Percentiles rank a stretch among this genome's conserved stretches.
phyloP scores from a whole-genome alignment of 2,797 vertebrate species.

The Rhinella marina region DNA sequence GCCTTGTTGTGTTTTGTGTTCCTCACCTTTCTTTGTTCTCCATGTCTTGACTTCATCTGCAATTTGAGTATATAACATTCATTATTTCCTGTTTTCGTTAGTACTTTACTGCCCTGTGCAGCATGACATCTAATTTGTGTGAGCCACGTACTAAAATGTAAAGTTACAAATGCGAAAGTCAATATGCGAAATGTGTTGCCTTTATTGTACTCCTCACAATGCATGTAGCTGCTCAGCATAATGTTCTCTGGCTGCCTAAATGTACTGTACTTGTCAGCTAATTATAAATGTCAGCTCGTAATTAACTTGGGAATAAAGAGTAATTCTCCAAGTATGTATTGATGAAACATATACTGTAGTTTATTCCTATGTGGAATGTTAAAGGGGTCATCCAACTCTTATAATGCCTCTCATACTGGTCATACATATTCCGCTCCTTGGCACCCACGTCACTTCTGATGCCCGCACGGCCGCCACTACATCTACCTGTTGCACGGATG shows the following conservation, averaged over 20 bases:
- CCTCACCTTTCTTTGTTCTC: background rate
- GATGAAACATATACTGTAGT: too few species aligned
- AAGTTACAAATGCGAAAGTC: background rate
- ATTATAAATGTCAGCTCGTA: too few species aligned
- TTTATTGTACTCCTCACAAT: background rate
- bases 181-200: background rate
- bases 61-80: background rate
- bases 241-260: too few species aligned
- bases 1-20: background rate
- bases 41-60: background rate
- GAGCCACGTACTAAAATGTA: background rate
- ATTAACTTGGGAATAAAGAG: too few species aligned
- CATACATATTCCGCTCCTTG: too few species aligned
- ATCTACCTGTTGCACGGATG: too few species aligned
- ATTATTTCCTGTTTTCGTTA: background rate
- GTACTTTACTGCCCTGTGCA: background rate
- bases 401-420: too few species aligned
- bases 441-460: too few species aligned
- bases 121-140: background rate
- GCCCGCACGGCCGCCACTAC: too few species aligned
- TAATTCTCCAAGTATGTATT: too few species aligned
- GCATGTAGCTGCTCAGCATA: background rate
- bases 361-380: too few species aligned
- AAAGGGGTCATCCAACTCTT: too few species aligned
- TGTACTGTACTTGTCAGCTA: background rate